Evolutionary conservation across 2,888 invertebrate genomes (phyloP).

Genomic region (Drosophila stalkeri): DNA sequence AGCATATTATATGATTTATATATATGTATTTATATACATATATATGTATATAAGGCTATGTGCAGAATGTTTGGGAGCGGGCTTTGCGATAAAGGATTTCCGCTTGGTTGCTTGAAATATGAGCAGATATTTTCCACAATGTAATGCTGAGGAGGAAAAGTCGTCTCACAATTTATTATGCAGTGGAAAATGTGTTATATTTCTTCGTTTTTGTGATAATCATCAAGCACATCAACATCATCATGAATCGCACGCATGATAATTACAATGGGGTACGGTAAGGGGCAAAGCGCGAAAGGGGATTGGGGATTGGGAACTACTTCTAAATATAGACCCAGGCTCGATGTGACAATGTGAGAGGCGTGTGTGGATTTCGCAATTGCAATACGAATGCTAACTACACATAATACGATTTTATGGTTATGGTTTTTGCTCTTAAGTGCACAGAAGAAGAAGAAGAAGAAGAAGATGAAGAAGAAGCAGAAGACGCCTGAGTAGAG

Average conservation of each 20-base stretch:
- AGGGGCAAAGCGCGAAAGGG: background rate
- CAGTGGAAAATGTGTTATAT: slow-evolving; percentile 69
- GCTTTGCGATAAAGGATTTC: slow-evolving; percentile 69
- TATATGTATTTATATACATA: slow-evolving; percentile 1
- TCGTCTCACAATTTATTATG: slow-evolving; percentile 65
- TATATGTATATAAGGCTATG: background rate
- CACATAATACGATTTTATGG: slow-evolving; percentile 66
- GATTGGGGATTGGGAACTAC: background rate
- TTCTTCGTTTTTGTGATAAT: slow-evolving; percentile 40
- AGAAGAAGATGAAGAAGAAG: slow-evolving; percentile 1
- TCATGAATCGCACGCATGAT: slow-evolving; percentile 44
- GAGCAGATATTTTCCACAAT: slow-evolving; percentile 68
- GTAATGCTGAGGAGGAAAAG: slow-evolving; percentile 50
- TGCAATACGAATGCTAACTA: slow-evolving; percentile 59
- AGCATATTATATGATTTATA: slow-evolving; percentile 34
- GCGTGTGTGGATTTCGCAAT: slow-evolving; percentile 79
- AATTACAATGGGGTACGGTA: slow-evolving; percentile 39
- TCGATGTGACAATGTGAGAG: slow-evolving; percentile 70
- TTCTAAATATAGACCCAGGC: slow-evolving; percentile 52
- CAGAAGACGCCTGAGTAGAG: slow-evolving; percentile 21
- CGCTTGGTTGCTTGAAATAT: slow-evolving; percentile 80
- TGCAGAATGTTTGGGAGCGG: slow-evolving; percentile 14
- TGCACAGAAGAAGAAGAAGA: slow-evolving; percentile 19
- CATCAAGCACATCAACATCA: slow-evolving; percentile 39
- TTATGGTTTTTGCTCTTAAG: slow-evolving; percentile 59